Conservation (phyloP, 2,113 vertebrate genomes). For the Neodontobutis hainanensis region DNA sequence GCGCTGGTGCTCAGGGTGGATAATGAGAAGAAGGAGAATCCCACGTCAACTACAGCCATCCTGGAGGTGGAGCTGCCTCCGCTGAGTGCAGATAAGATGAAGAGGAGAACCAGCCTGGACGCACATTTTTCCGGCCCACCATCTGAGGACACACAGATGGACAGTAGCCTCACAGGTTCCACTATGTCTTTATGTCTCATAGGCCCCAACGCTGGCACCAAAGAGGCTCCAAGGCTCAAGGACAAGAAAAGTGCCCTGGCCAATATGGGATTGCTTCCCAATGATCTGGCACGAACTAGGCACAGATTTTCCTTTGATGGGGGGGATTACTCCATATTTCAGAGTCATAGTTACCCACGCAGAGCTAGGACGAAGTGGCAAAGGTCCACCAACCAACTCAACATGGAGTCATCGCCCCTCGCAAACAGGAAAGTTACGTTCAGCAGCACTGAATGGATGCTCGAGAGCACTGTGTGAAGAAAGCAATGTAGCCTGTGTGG, state of each 20-base stretch:
- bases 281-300: slow-evolving; percentile 85
- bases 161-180: slow-evolving; percentile 83
- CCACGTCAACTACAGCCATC: slow-evolving; percentile 55
- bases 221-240: slow-evolving; percentile 78
- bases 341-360: slow-evolving; percentile 95
- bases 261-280: slow-evolving; percentile 76
- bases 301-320: slow-evolving; percentile 93
- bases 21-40: slow-evolving; percentile 57
- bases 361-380: slow-evolving; percentile 90
- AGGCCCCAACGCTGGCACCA: slow-evolving; percentile 74
- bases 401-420: slow-evolving; percentile 81
- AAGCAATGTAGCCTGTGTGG: slow-evolving; percentile 20
- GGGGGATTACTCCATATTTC: slow-evolving; percentile 91
- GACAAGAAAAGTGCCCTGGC: slow-evolving; percentile 75
- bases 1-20: slow-evolving; percentile 75
- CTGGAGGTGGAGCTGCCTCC: slow-evolving; percentile 72
- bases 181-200: slow-evolving; percentile 89
- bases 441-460: slow-evolving; percentile 97
- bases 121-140: slow-evolving; percentile 70
- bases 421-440: slow-evolving; percentile 85
- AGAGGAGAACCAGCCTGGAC: slow-evolving; percentile 73
- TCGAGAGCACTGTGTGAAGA: slow-evolving; percentile 93
- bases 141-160: slow-evolving; percentile 82
- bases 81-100: slow-evolving; percentile 44
- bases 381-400: slow-evolving; percentile 89